These are phyloP conservation scores for Dioctria rufipes DNA, from an alignment of 2,888 invertebrate genomes.

Conservation along the genomic window DNA sequence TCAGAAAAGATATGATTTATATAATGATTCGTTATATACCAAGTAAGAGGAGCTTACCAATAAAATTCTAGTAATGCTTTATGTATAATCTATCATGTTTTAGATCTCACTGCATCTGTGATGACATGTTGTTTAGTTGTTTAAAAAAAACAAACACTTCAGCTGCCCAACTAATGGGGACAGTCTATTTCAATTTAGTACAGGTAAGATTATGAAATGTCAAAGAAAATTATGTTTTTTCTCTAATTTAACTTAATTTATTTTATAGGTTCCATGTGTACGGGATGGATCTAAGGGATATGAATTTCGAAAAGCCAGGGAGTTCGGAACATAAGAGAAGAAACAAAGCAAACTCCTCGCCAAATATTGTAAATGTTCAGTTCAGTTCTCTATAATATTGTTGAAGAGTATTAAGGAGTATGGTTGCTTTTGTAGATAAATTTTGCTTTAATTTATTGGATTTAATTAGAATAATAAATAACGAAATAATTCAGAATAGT, in stretches of 20 bases:
- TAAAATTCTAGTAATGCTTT: neutral
- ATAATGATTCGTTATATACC: slow-evolving; percentile 87
- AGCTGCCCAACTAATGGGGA: slow-evolving; percentile 83
- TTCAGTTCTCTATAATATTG: neutral
- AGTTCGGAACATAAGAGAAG: slow-evolving; percentile 53
- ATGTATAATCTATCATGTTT: slow-evolving; percentile 56
- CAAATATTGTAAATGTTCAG: neutral
- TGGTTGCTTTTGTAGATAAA: neutral
- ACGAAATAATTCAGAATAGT: too few relatives aligned
- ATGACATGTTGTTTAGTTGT: slow-evolving; percentile 86
- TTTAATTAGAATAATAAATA: neutral
- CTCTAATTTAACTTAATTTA: neutral
- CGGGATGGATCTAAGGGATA: slow-evolving; percentile 64
- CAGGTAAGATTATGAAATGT: slow-evolving; percentile 72
- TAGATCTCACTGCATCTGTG: slow-evolving; percentile 90
- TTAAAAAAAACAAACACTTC: slow-evolving; percentile 82
- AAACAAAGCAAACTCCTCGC: neutral
- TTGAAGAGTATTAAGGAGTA: neutral
- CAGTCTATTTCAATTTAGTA: slow-evolving; percentile 88
- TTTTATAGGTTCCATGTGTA: slow-evolving; percentile 67
- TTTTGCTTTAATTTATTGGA: neutral
- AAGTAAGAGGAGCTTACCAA: slow-evolving; percentile 73
- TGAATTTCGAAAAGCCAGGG: slow-evolving; percentile 68
- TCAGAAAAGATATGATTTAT: slow-evolving; percentile 81
- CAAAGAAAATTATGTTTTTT: neutral